Conservation (phyloP, 2,888 invertebrate species). For the Ornithoptera alexandrae region DNA sequence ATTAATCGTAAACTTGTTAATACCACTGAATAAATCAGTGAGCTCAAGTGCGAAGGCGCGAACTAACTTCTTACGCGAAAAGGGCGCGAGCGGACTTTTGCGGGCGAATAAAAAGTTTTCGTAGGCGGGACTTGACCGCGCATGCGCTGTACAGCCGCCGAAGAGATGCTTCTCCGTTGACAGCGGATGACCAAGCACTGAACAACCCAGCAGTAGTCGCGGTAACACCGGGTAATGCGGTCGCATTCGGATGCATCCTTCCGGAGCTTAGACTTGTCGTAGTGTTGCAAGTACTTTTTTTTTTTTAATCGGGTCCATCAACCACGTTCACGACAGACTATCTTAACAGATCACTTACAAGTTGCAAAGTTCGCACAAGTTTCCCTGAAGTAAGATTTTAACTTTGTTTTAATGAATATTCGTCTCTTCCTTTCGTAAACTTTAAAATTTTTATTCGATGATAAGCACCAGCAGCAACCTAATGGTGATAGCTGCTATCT, state of each 20-base stretch:
- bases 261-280: slow-evolving; percentile 33
- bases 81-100: slow-evolving; percentile 39
- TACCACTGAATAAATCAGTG: slow-evolving; percentile 31
- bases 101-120: slow-evolving; percentile 57
- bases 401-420: slow-evolving; percentile 45
- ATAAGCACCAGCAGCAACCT: too few species aligned
- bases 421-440: slow-evolving; percentile 36
- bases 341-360: slow-evolving; percentile 32
- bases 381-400: slow-evolving; percentile 40
- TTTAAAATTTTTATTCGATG: too few species aligned
- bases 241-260: slow-evolving; percentile 62
- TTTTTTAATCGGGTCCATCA: neutral
- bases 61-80: slow-evolving; percentile 35
- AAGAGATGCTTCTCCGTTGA: slow-evolving; percentile 66
- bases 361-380: slow-evolving; percentile 40
- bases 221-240: slow-evolving; percentile 58
- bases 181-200: slow-evolving; percentile 49
- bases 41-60: slow-evolving; percentile 25
- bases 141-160: slow-evolving; percentile 57
- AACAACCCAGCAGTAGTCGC: slow-evolving; percentile 60
- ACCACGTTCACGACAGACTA: slow-evolving; percentile 33
- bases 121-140: slow-evolving; percentile 58
- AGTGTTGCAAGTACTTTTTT: slow-evolving; percentile 21
- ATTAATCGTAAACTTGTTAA: slow-evolving; percentile 34
- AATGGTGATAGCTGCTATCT: too few species aligned